A percentile compares a stretch with the other conserved stretches of the same genome.
Evolutionary conservation across 2,888 invertebrate species (phyloP).

Genomic region (Nemurella pictetii): DNA sequence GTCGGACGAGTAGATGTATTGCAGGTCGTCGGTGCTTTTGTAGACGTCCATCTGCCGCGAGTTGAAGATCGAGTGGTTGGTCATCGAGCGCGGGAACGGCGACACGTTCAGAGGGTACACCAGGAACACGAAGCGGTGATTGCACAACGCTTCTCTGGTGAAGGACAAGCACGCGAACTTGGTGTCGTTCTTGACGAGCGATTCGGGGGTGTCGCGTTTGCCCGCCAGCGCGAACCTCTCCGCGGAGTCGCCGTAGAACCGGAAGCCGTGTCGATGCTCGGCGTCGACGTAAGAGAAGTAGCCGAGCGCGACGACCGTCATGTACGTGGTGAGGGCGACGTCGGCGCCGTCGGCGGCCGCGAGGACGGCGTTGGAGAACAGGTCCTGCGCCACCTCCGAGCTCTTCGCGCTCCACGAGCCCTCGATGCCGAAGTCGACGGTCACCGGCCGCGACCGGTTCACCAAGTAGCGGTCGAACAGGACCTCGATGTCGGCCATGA

Average conservation of each 20-base stretch:
- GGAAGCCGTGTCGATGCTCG: not conserved
- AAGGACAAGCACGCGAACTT: not conserved
- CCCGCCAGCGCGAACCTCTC: no score
- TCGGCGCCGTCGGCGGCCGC: not conserved
- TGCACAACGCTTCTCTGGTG: not conserved
- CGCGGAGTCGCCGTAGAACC: not conserved
- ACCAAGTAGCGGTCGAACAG: not conserved
- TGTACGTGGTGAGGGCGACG: not conserved
- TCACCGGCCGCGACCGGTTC: not conserved
- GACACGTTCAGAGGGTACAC: not conserved
- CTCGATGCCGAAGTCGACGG: not conserved
- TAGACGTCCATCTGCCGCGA: not conserved
- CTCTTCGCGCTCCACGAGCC: not conserved
- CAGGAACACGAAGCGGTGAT: not conserved
- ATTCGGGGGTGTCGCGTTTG: not conserved
- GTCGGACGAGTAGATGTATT: not conserved
- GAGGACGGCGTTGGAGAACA: constrained; percentile 1
- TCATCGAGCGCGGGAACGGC: not conserved
- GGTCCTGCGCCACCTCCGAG: not conserved
- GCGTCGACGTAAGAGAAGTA: not conserved
- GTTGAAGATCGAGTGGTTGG: not conserved
- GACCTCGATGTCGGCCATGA: not conserved
- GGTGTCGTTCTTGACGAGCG: not conserved
- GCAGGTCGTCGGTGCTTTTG: not conserved
- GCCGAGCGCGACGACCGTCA: not conserved